Evolutionary conservation across 2,797 vertebrate species (phyloP).

Genomic region (Lophotriccus pileatus): DNA sequence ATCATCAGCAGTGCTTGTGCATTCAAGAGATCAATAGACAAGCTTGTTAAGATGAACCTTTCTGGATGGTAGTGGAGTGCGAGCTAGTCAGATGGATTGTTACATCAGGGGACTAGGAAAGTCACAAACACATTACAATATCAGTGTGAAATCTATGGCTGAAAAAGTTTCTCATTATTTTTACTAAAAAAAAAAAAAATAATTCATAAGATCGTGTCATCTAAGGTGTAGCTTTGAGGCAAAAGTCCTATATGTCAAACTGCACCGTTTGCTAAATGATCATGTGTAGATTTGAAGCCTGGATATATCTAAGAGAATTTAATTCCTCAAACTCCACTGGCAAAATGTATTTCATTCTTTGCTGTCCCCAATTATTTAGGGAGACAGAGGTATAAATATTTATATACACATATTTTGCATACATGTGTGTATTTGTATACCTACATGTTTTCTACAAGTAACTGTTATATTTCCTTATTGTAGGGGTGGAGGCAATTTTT

Average conservation of each 20-base stretch:
- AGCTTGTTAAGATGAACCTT: not conserved
- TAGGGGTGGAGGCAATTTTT: not conserved
- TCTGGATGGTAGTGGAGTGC: not conserved
- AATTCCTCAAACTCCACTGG: not conserved
- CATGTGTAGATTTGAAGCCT: not conserved
- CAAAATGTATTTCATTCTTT: not conserved
- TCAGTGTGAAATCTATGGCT: fast-evolving
- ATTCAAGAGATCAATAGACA: not conserved
- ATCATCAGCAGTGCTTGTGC: not conserved
- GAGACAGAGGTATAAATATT: not conserved
- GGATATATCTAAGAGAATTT: not conserved
- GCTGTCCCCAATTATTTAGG: not conserved
- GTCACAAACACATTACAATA: not conserved
- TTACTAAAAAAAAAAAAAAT: not conserved
- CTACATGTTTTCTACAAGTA: not conserved
- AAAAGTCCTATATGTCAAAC: not conserved
- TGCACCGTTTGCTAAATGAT: fast-evolving
- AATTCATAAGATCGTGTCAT: not conserved
- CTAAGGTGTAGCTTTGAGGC: not conserved
- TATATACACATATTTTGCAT: not conserved
- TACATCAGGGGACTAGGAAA: not conserved
- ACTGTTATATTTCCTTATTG: not conserved
- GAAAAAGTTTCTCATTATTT: not conserved
- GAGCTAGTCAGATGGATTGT: not conserved
- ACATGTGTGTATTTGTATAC: not conserved